Base-by-base conservation (phyloP, 2,797 vertebrate genomes). In the Chaunax sp. region DNA sequence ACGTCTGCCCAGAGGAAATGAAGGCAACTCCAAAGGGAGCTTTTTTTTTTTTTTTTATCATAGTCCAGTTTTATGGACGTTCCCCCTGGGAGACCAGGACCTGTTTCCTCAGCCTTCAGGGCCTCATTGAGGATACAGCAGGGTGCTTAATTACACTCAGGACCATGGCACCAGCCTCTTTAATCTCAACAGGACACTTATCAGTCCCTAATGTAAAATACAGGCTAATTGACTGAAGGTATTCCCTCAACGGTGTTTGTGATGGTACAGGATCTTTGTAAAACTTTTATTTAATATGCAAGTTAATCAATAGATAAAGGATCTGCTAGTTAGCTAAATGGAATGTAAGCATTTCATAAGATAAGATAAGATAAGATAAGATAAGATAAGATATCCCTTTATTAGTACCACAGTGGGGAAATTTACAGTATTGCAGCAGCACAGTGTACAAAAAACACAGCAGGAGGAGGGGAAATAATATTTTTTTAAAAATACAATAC, bases 61-160 rank as follows among this genome's bases (percentile, higher is more conserved):
- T 18, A 52, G 60, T 46, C 59, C 72, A 47, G 63, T 49, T 86
- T 89, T 85, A 85, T 84, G 45, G 64, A 28, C 1, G 26, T n/a
- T 38, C 41, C 70, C 77, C 67, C 28, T 41, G 54, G 60, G 54
- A 78, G 75, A 71, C 23, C 1, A n/a, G 25, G 14, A 37, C 59
- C 64, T 59, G n/a, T 80, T 86, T 79, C 75, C 78, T 75, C 33
- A 62, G 45, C 69, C 77, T 60, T 30, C 37, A 35, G 81, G 82
- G 80, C 1, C 38, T 56, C n/a, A 28, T 70, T 75, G 61, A 75
- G 72, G 58, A 74, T 49, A 37, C 22, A 43, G 38, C 26, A 54
- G 37, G 43, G 23, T 30, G 59, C 41, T 80, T 54, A 84, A 83
- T 72, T 37, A 58, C 23, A 60, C 49, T 46, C 22, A 38, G 44